phyloP scores from a whole-genome alignment of 2,797 vertebrate genomes.

The Urosaurus nigricauda region DNA sequence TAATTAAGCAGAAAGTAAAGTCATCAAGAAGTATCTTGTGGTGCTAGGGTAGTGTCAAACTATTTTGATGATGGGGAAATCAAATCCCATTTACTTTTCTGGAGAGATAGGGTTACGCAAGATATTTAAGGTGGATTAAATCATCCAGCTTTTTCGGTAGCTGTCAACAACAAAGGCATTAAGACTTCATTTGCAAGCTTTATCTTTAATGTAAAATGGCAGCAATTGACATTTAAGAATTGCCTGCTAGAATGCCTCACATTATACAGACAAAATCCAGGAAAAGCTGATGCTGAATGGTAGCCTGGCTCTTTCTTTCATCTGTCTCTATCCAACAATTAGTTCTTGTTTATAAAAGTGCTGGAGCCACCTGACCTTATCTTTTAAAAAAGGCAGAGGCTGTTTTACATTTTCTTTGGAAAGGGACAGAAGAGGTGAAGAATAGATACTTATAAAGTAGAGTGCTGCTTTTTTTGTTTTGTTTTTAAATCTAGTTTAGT shows the following conservation, averaged over 20 bases:
- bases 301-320: slow-evolving; percentile 44
- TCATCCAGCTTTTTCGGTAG: slow-evolving; percentile 62
- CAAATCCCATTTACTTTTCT: slow-evolving; percentile 73
- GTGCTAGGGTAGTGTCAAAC: slow-evolving; percentile 25
- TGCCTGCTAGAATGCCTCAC: slow-evolving; percentile 27
- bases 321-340: slow-evolving; percentile 19
- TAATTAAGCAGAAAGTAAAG: neutral
- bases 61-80: slow-evolving; percentile 62
- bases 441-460: neutral
- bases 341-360: neutral
- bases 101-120: slow-evolving; percentile 63
- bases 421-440: neutral
- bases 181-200: slow-evolving; percentile 74
- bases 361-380: neutral
- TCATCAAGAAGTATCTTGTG: slow-evolving; percentile 22
- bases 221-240: slow-evolving; percentile 76
- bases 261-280: slow-evolving; percentile 42
- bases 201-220: slow-evolving; percentile 76
- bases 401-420: slow-evolving; percentile 30
- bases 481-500: neutral
- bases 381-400: slow-evolving; percentile 5
- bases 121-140: slow-evolving; percentile 73
- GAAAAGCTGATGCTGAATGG: slow-evolving; percentile 27
- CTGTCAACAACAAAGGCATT: slow-evolving; percentile 76
- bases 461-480: neutral